Evolutionary conservation across 2,888 invertebrate species (phyloP), one percentile per base, ranked within the genome.

Genomic region (Latrodectus hesperus): DNA sequence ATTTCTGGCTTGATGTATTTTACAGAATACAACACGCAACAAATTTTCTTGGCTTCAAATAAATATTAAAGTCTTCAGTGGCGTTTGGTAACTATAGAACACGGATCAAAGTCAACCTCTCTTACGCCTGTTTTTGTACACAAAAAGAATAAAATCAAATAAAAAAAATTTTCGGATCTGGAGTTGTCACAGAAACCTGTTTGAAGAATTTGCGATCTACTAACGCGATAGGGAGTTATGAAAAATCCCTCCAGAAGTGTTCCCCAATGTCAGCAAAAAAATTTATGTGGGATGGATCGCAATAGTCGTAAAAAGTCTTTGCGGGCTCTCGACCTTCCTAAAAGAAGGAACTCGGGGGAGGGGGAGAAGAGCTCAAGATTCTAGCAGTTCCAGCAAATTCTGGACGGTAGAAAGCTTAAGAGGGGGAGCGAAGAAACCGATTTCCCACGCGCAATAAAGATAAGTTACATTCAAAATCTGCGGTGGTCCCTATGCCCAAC

Each of bases 221-320:
- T 86, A 86, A 86, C 86, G 86, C 81, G 86, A 86, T 86, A 86
- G 86, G 86, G 86, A 86, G 86, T 81, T 86, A 86, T 86, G 86
- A 86, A 86, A 86, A 86, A 86, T 86, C 86, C 86, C 77, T 86
- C 81, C 65, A 68, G 70, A 80, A 86, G 85, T 86, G 85, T 86
- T 86, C 81, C 86, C 81, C 81, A 77, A 86, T 81, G 86, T 86
- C 86, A 81, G 86, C 86, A 81, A 81, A 81, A 85, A 81, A 86
- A 86, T 86, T 86, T 86, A 86, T 86, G 81, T 86, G 76, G 55
- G 72, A 81, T 76, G 76, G 79, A 86, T 86, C 67, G 81, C 67
- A 49, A 72, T 52, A 81, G 81, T 86, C 86, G 86, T 86, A 86
- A 86, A 86, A 86, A 71, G 81, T 84, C 78, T 78, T 72, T 78